Conservation (phyloP, 2,113 vertebrate genomes). For the Chaetodon auriga region DNA sequence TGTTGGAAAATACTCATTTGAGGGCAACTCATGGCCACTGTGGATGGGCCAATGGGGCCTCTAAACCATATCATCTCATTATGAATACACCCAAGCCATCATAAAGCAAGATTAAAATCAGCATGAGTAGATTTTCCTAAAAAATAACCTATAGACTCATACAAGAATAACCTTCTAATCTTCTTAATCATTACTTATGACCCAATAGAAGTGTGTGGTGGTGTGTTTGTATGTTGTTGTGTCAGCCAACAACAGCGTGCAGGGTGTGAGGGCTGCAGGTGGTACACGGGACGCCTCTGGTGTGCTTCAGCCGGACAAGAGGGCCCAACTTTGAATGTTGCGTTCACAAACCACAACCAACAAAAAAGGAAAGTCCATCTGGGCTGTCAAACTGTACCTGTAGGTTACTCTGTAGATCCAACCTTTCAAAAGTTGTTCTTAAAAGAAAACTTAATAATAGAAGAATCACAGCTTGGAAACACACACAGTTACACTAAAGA, state of each 20-base stretch:
- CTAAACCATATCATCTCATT: neutral
- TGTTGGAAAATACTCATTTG: neutral
- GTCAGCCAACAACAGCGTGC: no score
- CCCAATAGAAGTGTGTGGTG: no score
- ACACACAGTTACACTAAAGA: neutral
- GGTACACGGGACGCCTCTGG: no score
- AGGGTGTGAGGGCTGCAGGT: no score
- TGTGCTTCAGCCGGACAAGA: no score
- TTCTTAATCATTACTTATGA: no score
- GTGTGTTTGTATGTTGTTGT: no score
- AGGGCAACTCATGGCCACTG: neutral
- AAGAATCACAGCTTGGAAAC: constrained; percentile 5
- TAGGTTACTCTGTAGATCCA: neutral
- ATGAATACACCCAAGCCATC: neutral
- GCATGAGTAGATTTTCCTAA: no score
- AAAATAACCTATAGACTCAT: no score
- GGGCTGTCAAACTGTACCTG: neutral
- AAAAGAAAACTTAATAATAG: neutral
- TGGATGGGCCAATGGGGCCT: neutral
- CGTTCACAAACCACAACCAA: no score
- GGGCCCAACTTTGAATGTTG: no score
- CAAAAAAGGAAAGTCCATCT: neutral
- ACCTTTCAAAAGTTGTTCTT: neutral
- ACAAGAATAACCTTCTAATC: no score
- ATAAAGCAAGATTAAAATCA: neutral